Evolutionary conservation across 2,888 invertebrate species (phyloP), one percentile per base, ranked within the genome.

Genomic region (Fabriciana adippe): DNA sequence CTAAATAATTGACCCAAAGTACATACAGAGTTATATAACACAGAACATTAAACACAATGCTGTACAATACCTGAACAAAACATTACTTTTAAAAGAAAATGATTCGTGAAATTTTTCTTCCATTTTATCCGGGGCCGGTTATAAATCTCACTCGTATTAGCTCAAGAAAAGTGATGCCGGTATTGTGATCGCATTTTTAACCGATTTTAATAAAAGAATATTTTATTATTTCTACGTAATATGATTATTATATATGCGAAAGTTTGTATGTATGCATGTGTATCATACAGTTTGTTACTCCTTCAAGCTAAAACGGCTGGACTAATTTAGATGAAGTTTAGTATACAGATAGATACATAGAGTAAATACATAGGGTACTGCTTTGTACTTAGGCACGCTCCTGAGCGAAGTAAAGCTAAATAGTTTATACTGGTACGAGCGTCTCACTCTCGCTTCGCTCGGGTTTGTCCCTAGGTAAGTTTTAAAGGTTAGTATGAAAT

Each of bases 101-200:
- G 74, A 79, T 77, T 79, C 74, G 76, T 71, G 69, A 75, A 74
- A 72, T 74, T 76, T 76, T 75, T 75, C 73, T 73, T 73, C 71
- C 72, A 74, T 76, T 77, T 74, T 72, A 67, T 53, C 67, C 53
- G 60, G 57, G 68, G 56, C 65, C 66, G 48, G 69, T 61, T 72
- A 76, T 78, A 77, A 78, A 79, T 79, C 77, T 77, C 60, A 48
- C 63, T 53, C 35, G 63, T 72, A 70, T 67, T 68, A 70, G 64
- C 68, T 68, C 61, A 61, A 64, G 64, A 64, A 54, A 68, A 66
- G 59, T 69, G 57, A 67, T 41, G 35, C 35, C 35, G 8, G 35
- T 41, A 41, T 67, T 67, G 69, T 61, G 63, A 69, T 70, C 64
- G 60, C 53, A 65, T 67, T 70, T 63, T 66, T 67, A 70, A 64